Evolutionary conservation across 2,888 invertebrate genomes (phyloP), one percentile per base, ranked within the genome.

Genomic region (Bhutanitis thaidina): DNA sequence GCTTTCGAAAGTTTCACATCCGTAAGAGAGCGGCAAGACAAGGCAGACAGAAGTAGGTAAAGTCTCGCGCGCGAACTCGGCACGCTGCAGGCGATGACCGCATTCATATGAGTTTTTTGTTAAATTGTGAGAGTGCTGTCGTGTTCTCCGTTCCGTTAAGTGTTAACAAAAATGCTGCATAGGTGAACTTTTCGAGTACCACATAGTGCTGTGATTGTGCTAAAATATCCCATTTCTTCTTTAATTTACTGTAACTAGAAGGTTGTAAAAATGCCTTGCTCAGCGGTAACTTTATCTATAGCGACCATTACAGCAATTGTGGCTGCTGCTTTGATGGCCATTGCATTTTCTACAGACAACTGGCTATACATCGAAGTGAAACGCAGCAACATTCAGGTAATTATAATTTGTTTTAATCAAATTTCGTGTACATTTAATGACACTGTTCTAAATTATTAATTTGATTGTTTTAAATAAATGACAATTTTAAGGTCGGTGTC

Each of bases 341-440:
- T 98, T 82, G 97, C 97, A 71, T 97, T 98, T 90, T 94, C 97
- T 68, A 97, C 98, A 78, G 98, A 98, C 91, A 98, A 98, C 92
- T 98, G 98, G 98, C 92, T 97, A 72, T 96, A 96, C 80, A 95
- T 97, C 71, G 96, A 97, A 91, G 98, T 98, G 65, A 95, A 95
- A 84, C 93, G 97, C 76, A 93, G 93, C 71, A 93, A 93, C 80
- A 97, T 97, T 76, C 94, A 96, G 95, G 97, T 96, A 91, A 90
- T 67, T 52, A 20, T 3, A 4, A 34, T 12, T 34, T 34, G 12
- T 3, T 20, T 5, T 20, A 3, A 20, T 20, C 2, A 20, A 3
- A 20, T 2, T 20, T 20, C 3, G 2, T 20, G 20, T 3, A 20
- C 5, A 20, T 20, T 20, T 20, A n/a, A n/a, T n/a, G n/a, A n/a